Conservation (phyloP, 2,888 invertebrate species). For the Philonicus albiceps region DNA sequence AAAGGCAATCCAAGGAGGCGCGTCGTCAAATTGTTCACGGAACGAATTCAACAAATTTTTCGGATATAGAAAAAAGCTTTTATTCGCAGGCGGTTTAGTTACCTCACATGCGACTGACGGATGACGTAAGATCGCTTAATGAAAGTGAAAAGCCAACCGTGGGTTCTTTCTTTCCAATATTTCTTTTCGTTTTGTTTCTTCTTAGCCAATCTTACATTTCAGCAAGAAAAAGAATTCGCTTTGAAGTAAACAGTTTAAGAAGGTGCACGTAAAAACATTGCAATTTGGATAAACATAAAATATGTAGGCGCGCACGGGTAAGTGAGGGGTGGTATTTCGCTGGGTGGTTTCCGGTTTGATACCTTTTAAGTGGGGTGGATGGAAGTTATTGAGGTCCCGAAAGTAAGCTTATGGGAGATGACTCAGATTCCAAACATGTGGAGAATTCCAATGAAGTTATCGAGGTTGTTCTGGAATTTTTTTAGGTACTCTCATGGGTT, state of each 20-base stretch:
- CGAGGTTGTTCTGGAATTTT: neutral
- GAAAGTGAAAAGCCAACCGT: slow-evolving; percentile 33
- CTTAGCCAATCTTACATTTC: neutral
- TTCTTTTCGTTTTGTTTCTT: neutral
- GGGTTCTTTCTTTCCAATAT: neutral
- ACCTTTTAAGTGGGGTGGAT: neutral
- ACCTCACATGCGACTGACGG: neutral
- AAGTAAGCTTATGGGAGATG: neutral
- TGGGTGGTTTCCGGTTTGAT: neutral
- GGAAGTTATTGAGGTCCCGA: neutral
- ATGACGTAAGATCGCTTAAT: slow-evolving; percentile 30
- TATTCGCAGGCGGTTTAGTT: neutral
- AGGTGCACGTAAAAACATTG: neutral
- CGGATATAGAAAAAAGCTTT: neutral
- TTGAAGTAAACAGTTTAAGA: neutral
- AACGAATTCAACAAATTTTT: neutral
- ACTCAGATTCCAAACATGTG: neutral
- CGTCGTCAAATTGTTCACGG: neutral
- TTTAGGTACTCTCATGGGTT: neutral
- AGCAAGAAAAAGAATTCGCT: neutral
- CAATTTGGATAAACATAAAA: neutral
- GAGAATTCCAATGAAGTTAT: neutral
- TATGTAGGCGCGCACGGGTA: neutral
- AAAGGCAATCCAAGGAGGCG: neutral
- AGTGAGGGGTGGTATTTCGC: neutral